phyloP scores from a whole-genome alignment of 2,113 vertebrate genomes.

The Drymodes brunneopygia region DNA sequence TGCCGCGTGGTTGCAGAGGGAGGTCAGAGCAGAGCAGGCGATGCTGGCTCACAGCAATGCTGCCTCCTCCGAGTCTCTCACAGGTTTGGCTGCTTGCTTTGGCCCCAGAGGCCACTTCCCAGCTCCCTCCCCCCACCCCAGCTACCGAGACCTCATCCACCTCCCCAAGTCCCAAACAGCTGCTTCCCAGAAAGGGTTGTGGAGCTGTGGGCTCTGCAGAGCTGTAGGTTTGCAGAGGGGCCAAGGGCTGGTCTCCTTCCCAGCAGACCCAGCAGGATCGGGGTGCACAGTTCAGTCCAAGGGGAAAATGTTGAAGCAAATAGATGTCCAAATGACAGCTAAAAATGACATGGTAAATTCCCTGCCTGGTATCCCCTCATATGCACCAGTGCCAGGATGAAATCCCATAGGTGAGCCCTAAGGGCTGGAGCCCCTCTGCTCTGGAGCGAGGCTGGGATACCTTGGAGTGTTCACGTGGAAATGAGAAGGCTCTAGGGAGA shows the following conservation, averaged over 20 bases:
- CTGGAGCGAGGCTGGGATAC: background rate
- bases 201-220: accelerated
- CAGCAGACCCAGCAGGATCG: accelerated
- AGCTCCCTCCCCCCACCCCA: accelerated
- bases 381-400: background rate
- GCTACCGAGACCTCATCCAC: accelerated
- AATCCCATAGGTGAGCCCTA: accelerated
- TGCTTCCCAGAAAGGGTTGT: accelerated
- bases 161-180: background rate
- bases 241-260: background rate
- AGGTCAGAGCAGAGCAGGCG: accelerated
- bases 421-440: background rate
- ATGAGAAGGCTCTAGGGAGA: background rate
- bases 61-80: background rate
- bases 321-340: background rate
- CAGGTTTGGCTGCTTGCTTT: background rate
- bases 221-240: background rate
- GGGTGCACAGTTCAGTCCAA: background rate
- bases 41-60: accelerated
- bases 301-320: background rate
- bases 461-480: background rate
- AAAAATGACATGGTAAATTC: background rate
- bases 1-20: accelerated
- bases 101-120: background rate
- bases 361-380: background rate